These are phyloP conservation scores for Poecile montanus DNA, from an alignment of 2,797 vertebrate species.

Conservation along the genomic window DNA sequence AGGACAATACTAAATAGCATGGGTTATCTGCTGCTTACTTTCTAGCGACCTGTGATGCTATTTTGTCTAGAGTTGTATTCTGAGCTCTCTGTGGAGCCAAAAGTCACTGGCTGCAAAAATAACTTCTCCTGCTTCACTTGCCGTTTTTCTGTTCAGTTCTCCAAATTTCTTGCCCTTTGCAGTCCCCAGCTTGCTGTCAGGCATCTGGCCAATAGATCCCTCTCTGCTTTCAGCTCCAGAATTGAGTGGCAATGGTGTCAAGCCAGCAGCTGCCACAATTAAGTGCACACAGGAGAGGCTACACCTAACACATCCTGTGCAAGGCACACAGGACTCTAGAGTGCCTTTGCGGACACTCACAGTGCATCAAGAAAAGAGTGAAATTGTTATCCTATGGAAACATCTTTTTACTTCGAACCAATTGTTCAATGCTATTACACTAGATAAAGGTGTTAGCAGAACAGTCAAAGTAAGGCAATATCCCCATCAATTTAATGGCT, in stretches of 20 bases:
- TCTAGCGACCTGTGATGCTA: not conserved
- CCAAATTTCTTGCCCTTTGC: not conserved
- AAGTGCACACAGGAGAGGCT: not conserved
- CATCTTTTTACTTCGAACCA: not conserved
- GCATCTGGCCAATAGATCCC: not conserved
- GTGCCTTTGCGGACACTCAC: not conserved
- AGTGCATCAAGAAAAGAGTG: not conserved
- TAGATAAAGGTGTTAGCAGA: not conserved
- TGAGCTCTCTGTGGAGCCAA: not conserved
- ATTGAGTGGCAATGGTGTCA: not conserved
- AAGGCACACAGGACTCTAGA: not conserved
- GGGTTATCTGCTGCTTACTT: not conserved
- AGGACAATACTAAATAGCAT: not conserved
- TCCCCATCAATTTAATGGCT: not conserved
- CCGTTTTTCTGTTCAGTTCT: not conserved
- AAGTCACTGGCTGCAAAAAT: not conserved
- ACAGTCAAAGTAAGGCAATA: not conserved
- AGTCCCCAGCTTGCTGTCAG: not conserved
- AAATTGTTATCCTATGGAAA: not conserved
- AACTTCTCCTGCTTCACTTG: not conserved
- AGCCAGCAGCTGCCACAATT: not conserved
- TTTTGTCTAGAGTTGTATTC: not conserved
- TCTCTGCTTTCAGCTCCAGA: not conserved
- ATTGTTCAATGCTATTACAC: not conserved
- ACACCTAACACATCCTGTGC: rapidly evolving